These are phyloP conservation scores for Mobula birostris DNA, from an alignment of 2,113 vertebrate species.

Conservation along the genomic window DNA sequence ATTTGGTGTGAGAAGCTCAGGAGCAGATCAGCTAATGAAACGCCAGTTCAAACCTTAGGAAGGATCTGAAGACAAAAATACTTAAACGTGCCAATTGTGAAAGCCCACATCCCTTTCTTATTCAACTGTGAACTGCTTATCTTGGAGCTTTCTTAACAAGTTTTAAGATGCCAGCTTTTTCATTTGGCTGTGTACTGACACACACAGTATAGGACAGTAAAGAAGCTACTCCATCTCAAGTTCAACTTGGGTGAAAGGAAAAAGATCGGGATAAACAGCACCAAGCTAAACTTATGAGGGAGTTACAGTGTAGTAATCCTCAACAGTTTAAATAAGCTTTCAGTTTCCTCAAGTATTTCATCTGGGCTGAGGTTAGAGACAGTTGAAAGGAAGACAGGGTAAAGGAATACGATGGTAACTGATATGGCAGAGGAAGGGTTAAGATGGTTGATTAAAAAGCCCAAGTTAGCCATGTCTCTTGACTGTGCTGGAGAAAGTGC, in stretches of 20 bases:
- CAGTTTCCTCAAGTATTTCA: background rate
- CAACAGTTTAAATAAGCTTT: background rate
- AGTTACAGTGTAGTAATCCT: background rate
- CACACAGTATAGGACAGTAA: background rate
- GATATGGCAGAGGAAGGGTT: too few species aligned
- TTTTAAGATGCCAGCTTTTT: background rate
- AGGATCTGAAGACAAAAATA: constrained; percentile 1
- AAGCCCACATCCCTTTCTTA: background rate
- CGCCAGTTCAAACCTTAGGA: background rate
- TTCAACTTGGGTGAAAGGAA: background rate
- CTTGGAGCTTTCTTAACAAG: background rate
- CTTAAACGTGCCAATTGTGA: background rate
- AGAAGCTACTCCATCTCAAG: background rate
- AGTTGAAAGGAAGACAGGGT: too few species aligned
- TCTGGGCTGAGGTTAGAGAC: background rate
- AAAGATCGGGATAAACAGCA: background rate
- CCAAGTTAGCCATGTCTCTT: background rate
- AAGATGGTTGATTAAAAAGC: background rate
- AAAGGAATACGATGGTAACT: too few species aligned
- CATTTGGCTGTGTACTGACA: background rate
- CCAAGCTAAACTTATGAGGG: background rate
- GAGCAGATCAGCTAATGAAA: background rate
- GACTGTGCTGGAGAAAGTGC: background rate
- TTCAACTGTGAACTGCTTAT: background rate
- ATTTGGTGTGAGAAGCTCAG: background rate